Evolutionary conservation across 2,888 invertebrate genomes (phyloP).

Genomic region (Diarsia brunnea): DNA sequence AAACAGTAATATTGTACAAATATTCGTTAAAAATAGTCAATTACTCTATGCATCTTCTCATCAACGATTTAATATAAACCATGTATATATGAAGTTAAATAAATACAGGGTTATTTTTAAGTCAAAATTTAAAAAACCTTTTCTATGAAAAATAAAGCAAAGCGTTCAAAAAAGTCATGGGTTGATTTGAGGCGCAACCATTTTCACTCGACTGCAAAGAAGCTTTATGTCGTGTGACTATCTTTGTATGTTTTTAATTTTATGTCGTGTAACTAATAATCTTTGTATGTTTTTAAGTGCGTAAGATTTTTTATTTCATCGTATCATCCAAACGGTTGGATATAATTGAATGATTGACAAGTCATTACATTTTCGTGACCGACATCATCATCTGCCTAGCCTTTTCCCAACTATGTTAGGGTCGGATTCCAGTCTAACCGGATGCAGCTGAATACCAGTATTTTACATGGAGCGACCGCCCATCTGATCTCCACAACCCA

Average conservation of each 20-base stretch:
- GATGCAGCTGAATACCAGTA: too few species aligned
- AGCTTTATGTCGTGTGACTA: neutral
- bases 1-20: neutral
- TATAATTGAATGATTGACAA: neutral
- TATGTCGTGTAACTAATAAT: neutral
- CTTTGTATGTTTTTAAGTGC: neutral
- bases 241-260: neutral
- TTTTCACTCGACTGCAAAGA: neutral
- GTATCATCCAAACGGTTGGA: neutral
- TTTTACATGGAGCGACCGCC: too few species aligned
- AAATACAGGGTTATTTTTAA: neutral
- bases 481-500: too few species aligned
- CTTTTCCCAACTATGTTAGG: too few species aligned
- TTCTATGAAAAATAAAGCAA: neutral
- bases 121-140: neutral
- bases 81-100: neutral
- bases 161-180: conserved; percentile 11
- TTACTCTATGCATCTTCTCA: neutral
- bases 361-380: neutral
- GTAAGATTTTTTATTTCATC: neutral
- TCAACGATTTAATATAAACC: conserved; percentile 13
- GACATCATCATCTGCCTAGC: too few species aligned
- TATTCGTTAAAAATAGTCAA: conserved; percentile 9
- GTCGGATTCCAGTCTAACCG: too few species aligned
- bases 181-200: neutral